phyloP scores from a whole-genome alignment of 2,888 invertebrate species.

The Apodemia zela region DNA sequence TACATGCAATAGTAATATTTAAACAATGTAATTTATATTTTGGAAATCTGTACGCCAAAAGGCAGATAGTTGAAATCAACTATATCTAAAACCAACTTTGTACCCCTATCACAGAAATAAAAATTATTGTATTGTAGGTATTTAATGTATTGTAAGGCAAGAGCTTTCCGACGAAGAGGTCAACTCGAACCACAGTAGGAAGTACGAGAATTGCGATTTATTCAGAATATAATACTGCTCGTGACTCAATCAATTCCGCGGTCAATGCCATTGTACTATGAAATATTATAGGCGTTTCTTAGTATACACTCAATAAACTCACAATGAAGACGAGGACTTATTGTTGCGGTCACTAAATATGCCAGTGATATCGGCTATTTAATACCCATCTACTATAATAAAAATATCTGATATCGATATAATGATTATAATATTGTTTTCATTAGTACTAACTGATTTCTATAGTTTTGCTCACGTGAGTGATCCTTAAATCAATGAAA shows the following conservation, averaged over 20 bases:
- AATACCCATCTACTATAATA: neutral
- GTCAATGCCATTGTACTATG: constrained; percentile 49
- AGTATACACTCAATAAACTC: constrained; percentile 37
- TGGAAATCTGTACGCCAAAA: too few species aligned
- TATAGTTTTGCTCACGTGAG: too few species aligned
- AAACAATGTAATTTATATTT: too few species aligned
- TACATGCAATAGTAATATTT: too few species aligned
- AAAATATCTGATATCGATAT: too few species aligned
- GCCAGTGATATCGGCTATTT: neutral
- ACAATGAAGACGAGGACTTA: neutral
- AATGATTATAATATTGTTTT: too few species aligned
- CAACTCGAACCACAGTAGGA: constrained; percentile 17
- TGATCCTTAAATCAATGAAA: too few species aligned
- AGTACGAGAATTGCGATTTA: constrained; percentile 19
- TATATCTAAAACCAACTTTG: too few species aligned
- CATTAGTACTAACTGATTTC: too few species aligned
- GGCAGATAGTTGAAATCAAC: too few species aligned
- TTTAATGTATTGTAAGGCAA: neutral
- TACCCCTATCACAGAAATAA: too few species aligned
- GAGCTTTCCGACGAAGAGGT: neutral
- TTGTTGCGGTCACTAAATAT: constrained; percentile 6
- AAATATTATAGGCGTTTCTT: constrained; percentile 56
- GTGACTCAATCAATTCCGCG: constrained; percentile 41
- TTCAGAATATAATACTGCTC: constrained; percentile 22
- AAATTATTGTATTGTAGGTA: too few species aligned